Evolutionary conservation across 2,888 invertebrate species (phyloP), one percentile per base, ranked within the genome.

Genomic region (Ceramica pisi): DNA sequence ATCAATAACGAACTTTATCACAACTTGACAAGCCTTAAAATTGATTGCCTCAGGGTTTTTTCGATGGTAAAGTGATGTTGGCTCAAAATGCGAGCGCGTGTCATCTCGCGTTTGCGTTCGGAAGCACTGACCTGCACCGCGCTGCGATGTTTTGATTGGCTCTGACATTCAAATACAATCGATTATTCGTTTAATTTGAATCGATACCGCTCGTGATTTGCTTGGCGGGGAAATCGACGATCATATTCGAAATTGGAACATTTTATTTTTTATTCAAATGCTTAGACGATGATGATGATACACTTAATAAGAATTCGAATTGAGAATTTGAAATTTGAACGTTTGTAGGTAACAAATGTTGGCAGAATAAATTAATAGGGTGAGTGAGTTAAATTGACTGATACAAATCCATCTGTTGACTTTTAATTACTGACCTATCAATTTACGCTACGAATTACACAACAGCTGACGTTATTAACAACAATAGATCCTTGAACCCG

Each of bases 91-190:
- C 92, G 91, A 90, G 91, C 92, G 90, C 92, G 89, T 92, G 95
- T 95, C 95, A 91, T 91, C 90, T 88, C 91, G 90, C 90, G 91
- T 95, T 95, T 95, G 89, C 90, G 91, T 92, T 93, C 93, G 88
- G 94, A 95, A 94, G 95, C 95, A 90, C 89, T 94, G 95, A 95
- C 95, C 95, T 93, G 94, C 88, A 91, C 88, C 82, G 88, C 87
- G 84, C 86, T 85, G 86, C 90, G 91, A 92, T 94, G 94, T 95
- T 95, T 94, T 95, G 95, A 96, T 96, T 95, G 93, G 92, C 90
- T 83, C 93, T 94, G 95, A 94, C 94, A 94, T 94, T 95, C 93
- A 90, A 92, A 91, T 90, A 91, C 92, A 92, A 95, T 95, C 95
- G 94, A 95, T 95, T 95, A 95, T 92, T 92, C 90, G 90, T 92